Evolutionary conservation across 2,113 vertebrate species (phyloP), one percentile per base, ranked within the genome.

Genomic region (Setophaga petechia): DNA sequence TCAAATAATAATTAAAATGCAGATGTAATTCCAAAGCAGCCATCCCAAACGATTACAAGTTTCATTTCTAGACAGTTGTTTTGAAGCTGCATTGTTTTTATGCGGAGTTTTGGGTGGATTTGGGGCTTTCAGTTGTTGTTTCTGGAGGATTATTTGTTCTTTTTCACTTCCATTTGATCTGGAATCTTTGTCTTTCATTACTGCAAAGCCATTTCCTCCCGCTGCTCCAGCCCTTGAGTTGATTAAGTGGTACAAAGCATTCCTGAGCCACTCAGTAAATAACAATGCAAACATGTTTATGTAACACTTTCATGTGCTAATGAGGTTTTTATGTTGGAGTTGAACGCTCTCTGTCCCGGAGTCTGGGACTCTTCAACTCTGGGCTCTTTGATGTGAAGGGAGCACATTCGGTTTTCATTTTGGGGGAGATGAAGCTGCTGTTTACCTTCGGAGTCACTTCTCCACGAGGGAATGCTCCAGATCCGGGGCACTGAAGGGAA

Each of bases 221-320:
- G 57, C 47, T 74, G 72, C 88, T 74, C 27, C 2, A 37, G 71
- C 91, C 67, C 94, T 95, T 96, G 94, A 95, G 74, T 61, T 97
- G 96, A 97, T 97, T 95, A 97, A 93, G 87, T 87, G 87, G 89
- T 97, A 92, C 94, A 95, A 93, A 96, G 96, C 92, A 94, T 97
- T 97, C 94, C 90, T 90, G 47, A 49, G 69, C 71, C 87, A 6
- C 81, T 95, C 57, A 35, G 93, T 92, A 97, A 97, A 95, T 95
- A 97, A 93, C 91, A 91, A 95, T 65, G 79, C 95, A 95, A 97
- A 95, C 93, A 95, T 95, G 91, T 96, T 96, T 95, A 92, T 77
- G 86, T 41, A 95, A 94, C 83, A 95, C 79, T 84, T 95, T 89
- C 88, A 89, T n/a, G 10, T 79, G 90, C 93, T 94, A 92, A 96